Conservation (phyloP, 2,888 invertebrate genomes). For the Diaperis boleti region DNA sequence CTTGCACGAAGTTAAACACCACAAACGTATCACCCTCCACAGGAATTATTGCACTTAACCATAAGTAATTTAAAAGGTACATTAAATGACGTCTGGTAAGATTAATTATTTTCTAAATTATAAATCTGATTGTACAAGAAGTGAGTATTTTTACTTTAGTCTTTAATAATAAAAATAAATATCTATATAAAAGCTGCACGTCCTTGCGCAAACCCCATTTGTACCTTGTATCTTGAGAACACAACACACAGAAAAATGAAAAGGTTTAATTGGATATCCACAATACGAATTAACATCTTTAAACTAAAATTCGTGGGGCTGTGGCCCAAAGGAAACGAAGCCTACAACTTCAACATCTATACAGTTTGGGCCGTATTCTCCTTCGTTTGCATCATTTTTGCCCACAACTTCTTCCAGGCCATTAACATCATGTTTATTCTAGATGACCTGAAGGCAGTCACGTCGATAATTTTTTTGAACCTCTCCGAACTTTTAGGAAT, state of each 20-base stretch:
- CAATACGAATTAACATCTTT: conserved; percentile 11
- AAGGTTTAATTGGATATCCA: conserved; percentile 10
- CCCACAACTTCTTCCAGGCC: conserved; percentile 17
- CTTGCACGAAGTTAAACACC: too few relatives aligned
- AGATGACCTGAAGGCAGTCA: conserved; percentile 8
- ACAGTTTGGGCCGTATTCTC: conserved; percentile 1
- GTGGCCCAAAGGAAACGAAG: conserved; percentile 16
- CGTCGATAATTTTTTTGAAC: conserved; percentile 13
- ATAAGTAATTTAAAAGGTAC: too few relatives aligned
- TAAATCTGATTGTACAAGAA: neutral
- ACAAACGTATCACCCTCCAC: too few relatives aligned
- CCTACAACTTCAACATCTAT: conserved; percentile 3
- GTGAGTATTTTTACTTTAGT: neutral
- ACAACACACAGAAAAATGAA: too few relatives aligned
- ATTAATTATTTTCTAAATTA: neutral
- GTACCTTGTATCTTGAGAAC: neutral
- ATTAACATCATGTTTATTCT: conserved; percentile 8
- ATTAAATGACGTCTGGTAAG: too few relatives aligned
- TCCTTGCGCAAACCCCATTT: neutral
- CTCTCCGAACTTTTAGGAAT: conserved; percentile 10
- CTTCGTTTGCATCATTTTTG: conserved; percentile 6
- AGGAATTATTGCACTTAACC: too few relatives aligned
- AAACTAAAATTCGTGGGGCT: conserved; percentile 13
- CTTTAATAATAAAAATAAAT: neutral
- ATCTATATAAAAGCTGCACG: neutral